Evolutionary conservation across 2,113 vertebrate genomes (phyloP), one percentile per base, ranked within the genome.

Genomic region (Aix galericulata): DNA sequence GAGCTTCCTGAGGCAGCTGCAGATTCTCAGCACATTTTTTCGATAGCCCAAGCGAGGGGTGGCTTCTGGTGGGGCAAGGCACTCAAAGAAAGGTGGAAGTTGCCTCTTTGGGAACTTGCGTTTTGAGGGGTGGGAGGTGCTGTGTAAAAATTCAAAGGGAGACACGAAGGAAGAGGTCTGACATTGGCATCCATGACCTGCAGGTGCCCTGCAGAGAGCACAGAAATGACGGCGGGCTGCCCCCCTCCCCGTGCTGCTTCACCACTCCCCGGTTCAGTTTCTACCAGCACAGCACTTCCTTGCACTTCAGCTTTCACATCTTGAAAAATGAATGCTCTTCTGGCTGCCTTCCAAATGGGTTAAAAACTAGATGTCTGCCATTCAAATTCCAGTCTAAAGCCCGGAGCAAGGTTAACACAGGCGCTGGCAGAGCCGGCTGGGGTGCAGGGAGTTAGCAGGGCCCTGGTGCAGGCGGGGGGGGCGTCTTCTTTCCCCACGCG

Each of bases 401-500:
- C 77, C 52, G 52, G 11, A 55, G 74, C 56, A 67, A 52, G 50
- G 31, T 69, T 77, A n/a, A 48, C 23, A 34, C 6, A 6, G 31
- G 53, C 0, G 38, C 42, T 59, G 52, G 50, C 6, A 4, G 36
- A 53, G 50, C 50, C 10, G 56, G 17, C 52, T 38, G 88, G 48
- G 67, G 42, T 82, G 82, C 6, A 2, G 71, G 75, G 71, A 73
- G 63, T 59, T 82, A 67, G 16, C 23, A 85, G 50, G 15, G 62
- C 16, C 36, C 76, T 80, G 32, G 20, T 42, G 32, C 25, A 52
- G 36, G 9, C 80, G 36, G 76, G 16, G 13, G 21, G 14, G 13
- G 36, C 0, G 4, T 23, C 26, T 46, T 9, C 82, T 16, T 38
- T 75, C 8, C 6, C 2, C 9, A 12, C 2, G 40, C 13, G 1